Evolutionary conservation across 2,888 invertebrate genomes (phyloP).

Genomic region (Harmothoe impar): DNA sequence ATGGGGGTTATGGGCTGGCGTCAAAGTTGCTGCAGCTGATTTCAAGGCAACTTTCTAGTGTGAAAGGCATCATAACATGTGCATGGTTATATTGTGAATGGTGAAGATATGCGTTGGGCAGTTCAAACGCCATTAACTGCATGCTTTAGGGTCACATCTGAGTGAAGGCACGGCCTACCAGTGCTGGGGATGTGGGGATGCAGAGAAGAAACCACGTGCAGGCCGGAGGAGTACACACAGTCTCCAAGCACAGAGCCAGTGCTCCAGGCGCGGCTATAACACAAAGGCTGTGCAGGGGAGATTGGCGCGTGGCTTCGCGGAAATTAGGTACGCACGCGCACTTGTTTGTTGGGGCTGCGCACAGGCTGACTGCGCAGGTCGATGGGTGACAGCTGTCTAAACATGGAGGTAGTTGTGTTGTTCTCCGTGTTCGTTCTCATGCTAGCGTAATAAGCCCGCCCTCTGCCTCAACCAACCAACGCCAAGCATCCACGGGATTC

Average conservation of each 20-base stretch:
- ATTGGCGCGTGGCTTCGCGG: constrained; percentile 35
- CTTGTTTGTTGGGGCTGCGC: constrained; percentile 67
- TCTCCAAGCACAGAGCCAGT: constrained; percentile 12
- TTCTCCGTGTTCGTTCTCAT: constrained; percentile 77
- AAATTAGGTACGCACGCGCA: constrained; percentile 66
- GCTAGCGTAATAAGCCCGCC: constrained; percentile 79
- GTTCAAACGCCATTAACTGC: too few species aligned
- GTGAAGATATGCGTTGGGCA: too few species aligned
- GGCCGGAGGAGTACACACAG: constrained; percentile 43
- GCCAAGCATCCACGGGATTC: constrained; percentile 80
- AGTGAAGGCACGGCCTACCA: too few species aligned
- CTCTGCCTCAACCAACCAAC: constrained; percentile 44
- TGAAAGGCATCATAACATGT: too few species aligned
- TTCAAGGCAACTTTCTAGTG: too few species aligned
- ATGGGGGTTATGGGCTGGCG: background rate
- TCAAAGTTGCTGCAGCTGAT: background rate
- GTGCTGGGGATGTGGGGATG: background rate
- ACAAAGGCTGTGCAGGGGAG: background rate
- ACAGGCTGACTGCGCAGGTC: constrained; percentile 78
- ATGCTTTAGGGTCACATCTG: too few species aligned
- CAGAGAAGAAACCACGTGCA: constrained; percentile 55
- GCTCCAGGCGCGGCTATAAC: background rate
- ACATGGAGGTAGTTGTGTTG: constrained; percentile 81
- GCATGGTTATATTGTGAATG: too few species aligned
- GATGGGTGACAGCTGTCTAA: constrained; percentile 81